Conservation (phyloP, 2,888 invertebrate genomes). For the Chrysolina americana region DNA sequence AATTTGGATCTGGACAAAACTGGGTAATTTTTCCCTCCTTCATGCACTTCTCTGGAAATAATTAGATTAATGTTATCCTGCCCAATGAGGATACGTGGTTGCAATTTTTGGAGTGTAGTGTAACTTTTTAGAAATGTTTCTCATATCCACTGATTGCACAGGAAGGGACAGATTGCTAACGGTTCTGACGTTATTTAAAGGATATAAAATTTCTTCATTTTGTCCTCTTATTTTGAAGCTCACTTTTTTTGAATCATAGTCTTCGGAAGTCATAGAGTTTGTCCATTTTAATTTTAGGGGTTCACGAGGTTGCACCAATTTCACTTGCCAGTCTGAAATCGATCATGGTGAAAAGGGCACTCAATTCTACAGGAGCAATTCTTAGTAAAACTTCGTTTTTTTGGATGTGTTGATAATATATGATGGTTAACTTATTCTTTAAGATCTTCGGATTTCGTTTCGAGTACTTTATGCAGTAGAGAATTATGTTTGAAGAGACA, state of each 20-base stretch:
- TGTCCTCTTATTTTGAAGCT: neutral
- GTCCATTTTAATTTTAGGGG: too few species aligned
- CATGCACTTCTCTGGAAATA: too few species aligned
- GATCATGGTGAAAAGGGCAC: neutral
- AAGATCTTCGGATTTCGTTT: too few species aligned
- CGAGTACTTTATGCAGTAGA: too few species aligned
- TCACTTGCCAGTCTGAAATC: neutral
- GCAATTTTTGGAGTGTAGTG: too few species aligned
- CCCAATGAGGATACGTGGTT: too few species aligned
- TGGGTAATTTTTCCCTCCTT: too few species aligned
- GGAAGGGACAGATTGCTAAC: neutral
- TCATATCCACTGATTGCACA: neutral
- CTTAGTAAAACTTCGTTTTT: neutral
- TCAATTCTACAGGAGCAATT: neutral
- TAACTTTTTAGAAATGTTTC: neutral
- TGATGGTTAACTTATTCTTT: neutral
- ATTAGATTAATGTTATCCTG: too few species aligned
- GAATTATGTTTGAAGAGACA: too few species aligned
- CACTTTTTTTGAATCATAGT: neutral
- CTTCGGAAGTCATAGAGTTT: slow-evolving; percentile 4
- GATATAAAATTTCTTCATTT: neutral
- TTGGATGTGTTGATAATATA: neutral
- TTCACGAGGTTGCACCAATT: neutral
- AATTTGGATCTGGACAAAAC: too few species aligned
- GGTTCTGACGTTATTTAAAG: neutral